phyloP scores from a whole-genome alignment of 2,888 invertebrate species.

The Slavum lentiscoides region DNA sequence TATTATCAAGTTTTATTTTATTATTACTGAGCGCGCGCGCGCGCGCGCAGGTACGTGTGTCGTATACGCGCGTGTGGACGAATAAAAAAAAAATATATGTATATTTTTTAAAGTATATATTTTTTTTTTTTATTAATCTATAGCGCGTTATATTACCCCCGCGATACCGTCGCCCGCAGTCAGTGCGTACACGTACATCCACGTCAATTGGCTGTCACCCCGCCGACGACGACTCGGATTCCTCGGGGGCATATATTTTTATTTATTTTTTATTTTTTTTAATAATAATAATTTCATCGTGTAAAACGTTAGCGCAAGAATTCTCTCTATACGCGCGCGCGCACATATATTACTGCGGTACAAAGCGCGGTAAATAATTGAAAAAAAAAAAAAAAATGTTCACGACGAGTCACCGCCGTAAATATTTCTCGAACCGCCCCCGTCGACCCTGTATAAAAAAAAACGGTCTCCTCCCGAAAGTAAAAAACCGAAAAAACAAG shows the following conservation, averaged over 20 bases:
- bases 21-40: background rate
- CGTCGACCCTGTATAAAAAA: background rate
- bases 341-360: no score
- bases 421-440: slow-evolving; percentile 1
- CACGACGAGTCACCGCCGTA: slow-evolving; percentile 7
- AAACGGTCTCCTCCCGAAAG: no score
- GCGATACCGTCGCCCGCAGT: background rate
- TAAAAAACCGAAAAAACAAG: slow-evolving; percentile 14
- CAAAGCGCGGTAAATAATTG: slow-evolving; percentile 25
- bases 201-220: slow-evolving; percentile 49
- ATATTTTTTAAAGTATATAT: no score
- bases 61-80: background rate
- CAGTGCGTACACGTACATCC: no score
- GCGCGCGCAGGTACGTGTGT: background rate
- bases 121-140: slow-evolving; percentile 15
- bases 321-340: background rate
- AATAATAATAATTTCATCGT: background rate
- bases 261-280: background rate
- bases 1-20: slow-evolving; percentile 46
- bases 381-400: slow-evolving; percentile 1
- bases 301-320: background rate
- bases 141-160: background rate
- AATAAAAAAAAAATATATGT: slow-evolving; percentile 7
- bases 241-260: slow-evolving; percentile 21
- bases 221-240: slow-evolving; percentile 16